Evolutionary conservation across 2,797 vertebrate species (phyloP).

Genomic region (Mycteria americana): DNA sequence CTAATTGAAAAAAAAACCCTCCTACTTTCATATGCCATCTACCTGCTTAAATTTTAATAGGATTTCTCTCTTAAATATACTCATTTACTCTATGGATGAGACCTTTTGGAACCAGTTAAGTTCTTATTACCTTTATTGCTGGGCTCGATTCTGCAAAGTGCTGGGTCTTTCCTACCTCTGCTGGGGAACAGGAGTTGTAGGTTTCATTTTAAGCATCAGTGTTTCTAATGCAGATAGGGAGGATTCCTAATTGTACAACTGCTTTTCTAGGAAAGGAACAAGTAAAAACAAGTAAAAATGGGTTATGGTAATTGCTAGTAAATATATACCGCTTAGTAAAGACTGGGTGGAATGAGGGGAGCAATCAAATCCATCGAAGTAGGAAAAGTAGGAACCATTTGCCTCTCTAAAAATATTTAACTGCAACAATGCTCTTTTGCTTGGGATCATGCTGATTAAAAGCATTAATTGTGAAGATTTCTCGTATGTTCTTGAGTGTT

Average conservation of each 20-base stretch:
- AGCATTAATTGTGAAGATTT: background rate
- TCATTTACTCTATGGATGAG: background rate
- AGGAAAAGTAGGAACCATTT: background rate
- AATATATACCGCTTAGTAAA: background rate
- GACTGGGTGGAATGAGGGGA: background rate
- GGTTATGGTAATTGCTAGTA: background rate
- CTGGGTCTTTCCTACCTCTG: background rate
- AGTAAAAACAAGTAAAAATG: background rate
- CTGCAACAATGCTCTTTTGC: background rate
- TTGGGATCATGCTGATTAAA: conserved; percentile 24
- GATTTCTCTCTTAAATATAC: background rate
- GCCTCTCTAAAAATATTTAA: background rate
- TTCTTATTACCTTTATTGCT: background rate
- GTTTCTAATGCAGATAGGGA: background rate
- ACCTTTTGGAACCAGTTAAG: background rate
- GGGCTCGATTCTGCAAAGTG: background rate
- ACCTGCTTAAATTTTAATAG: conserved; percentile 47
- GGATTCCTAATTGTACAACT: conserved; percentile 16
- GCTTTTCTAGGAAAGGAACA: background rate
- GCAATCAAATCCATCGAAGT: background rate
- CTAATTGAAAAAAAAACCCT: conserved; percentile 15
- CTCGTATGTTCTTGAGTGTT: background rate
- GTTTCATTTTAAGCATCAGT: background rate
- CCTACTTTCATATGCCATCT: background rate
- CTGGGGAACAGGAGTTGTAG: background rate